Evolutionary conservation across 1,140 invertebrate genomes (phyloP).

Genomic region (Trialeurodes vaporariorum): DNA sequence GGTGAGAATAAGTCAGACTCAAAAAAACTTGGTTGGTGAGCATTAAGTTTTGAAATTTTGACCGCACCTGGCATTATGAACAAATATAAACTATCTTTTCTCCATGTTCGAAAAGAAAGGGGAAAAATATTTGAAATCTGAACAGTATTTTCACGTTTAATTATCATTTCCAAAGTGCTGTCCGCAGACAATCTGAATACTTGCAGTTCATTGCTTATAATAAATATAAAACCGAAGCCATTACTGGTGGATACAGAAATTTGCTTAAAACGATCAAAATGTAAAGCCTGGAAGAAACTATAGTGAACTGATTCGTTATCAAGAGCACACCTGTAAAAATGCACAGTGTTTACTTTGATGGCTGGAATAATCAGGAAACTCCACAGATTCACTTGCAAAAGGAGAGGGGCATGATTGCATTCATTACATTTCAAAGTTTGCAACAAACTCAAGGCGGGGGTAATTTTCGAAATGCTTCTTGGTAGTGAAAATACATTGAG

Average conservation of each 20-base stretch:
- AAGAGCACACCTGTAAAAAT: too few relatives aligned
- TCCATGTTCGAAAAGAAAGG: not conserved
- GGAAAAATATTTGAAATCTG: not conserved
- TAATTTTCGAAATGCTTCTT: not conserved
- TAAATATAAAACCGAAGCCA: not conserved
- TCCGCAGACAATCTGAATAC: not conserved
- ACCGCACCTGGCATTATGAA: not conserved
- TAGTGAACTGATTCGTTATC: too few relatives aligned
- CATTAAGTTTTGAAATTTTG: not conserved
- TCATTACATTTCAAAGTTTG: not conserved
- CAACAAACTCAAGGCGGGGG: not conserved
- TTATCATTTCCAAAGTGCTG: too few relatives aligned
- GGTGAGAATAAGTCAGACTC: not conserved
- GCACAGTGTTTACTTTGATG: not conserved
- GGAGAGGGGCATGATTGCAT: not conserved
- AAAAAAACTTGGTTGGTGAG: not conserved
- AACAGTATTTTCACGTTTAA: too few relatives aligned
- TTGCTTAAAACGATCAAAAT: not conserved
- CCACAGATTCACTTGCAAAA: not conserved
- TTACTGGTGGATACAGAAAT: not conserved
- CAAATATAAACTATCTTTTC: not conserved
- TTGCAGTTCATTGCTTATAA: not conserved
- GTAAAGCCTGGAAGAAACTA: too few relatives aligned
- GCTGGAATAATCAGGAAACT: not conserved
- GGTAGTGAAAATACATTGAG: not conserved